Percentiles rank a stretch among this genome's conserved stretches.
Conservation (phyloP, 2,113 vertebrate species). For the Megaptera novaeangliae region DNA sequence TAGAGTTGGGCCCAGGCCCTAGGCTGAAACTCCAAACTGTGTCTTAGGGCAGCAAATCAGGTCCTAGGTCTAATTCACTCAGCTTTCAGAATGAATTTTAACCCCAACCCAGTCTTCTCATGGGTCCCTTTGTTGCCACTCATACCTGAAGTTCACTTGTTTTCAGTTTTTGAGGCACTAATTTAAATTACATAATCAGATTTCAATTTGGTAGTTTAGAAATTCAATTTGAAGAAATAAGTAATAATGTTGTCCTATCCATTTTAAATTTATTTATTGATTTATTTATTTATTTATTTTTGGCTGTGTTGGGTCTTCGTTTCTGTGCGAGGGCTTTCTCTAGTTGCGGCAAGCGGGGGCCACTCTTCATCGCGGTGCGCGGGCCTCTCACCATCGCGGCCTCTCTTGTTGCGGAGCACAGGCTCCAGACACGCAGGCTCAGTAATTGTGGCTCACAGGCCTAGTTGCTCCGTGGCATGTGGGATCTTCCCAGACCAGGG, state of each 20-base stretch:
- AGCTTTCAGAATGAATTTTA: neutral
- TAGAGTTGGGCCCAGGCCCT: neutral
- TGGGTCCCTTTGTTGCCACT: neutral
- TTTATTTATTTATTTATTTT: too few species aligned
- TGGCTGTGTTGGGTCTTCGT: too few species aligned
- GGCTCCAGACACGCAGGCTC: too few species aligned
- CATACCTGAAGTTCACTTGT: neutral
- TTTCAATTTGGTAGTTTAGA: neutral
- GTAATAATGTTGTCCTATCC: neutral
- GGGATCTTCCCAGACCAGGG: too few species aligned
- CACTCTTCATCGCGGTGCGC: too few species aligned
- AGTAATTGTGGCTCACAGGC: too few species aligned
- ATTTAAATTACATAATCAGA: neutral
- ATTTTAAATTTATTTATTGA: too few species aligned
- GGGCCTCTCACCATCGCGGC: too few species aligned
- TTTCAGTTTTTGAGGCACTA: neutral
- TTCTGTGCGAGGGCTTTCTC: too few species aligned
- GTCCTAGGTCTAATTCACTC: neutral
- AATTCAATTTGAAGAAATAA: neutral
- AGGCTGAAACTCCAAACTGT: neutral
- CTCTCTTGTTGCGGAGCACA: too few species aligned
- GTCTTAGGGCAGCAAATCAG: neutral
- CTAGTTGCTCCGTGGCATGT: too few species aligned
- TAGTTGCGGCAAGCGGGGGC: too few species aligned
- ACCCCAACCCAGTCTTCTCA: neutral